Conservation (phyloP, 2,113 vertebrate genomes). For the Podiceps cristatus region DNA sequence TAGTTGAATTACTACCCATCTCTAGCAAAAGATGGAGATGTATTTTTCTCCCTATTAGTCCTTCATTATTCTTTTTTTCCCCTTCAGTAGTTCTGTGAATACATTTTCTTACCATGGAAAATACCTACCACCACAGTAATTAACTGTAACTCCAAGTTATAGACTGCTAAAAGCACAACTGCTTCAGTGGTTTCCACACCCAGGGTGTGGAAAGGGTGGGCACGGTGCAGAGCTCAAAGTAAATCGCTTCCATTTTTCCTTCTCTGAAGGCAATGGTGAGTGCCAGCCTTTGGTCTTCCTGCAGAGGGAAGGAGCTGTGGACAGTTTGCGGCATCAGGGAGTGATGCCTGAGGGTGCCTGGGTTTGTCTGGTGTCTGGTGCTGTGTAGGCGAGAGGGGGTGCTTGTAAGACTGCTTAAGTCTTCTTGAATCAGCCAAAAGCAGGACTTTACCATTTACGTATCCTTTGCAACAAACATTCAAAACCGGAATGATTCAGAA, state of each 20-base stretch:
- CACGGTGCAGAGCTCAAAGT: neutral
- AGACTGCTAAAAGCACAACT: neutral
- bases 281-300: neutral
- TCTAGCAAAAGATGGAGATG: neutral
- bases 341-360: neutral
- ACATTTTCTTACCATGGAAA: neutral
- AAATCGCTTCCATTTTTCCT: neutral
- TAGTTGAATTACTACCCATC: neutral
- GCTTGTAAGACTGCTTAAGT: neutral
- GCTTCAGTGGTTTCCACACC: neutral
- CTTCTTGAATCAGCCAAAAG: neutral
- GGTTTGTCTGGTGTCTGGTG: neutral
- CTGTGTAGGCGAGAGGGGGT: neutral
- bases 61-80: accelerated
- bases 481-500: neutral
- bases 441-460: neutral
- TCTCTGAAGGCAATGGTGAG: neutral
- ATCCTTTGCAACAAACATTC: neutral
- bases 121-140: neutral
- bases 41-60: neutral
- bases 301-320: neutral
- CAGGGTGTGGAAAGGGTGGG: neutral
- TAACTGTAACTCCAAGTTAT: neutral
- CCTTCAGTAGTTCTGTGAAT: neutral
- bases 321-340: neutral